These are phyloP conservation scores for Rhea americana DNA, from an alignment of 2,113 vertebrate species.

Conservation along the genomic window DNA sequence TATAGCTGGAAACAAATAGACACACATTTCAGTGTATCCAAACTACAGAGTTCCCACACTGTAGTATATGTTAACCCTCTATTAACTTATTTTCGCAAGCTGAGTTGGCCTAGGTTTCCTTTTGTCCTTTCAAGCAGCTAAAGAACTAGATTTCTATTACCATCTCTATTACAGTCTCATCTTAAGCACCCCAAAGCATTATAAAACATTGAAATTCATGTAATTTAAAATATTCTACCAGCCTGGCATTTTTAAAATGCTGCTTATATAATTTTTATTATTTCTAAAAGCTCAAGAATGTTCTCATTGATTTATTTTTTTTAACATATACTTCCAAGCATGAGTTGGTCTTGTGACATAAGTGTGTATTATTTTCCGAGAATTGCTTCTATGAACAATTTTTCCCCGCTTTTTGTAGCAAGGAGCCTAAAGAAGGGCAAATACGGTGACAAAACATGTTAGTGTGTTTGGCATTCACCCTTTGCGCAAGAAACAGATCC, in stretches of 20 bases:
- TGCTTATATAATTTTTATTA: neutral
- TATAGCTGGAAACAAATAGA: neutral
- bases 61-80: neutral
- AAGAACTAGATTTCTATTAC: neutral
- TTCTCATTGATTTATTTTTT: neutral
- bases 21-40: neutral
- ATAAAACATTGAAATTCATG: neutral
- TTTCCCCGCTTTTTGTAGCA: slow-evolving; percentile 23
- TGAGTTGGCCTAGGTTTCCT: neutral
- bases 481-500: neutral
- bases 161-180: neutral
- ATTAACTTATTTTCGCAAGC: neutral
- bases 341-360: neutral
- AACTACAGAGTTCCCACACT: neutral
- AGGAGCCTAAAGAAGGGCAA: neutral
- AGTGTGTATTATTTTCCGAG: neutral
- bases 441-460: slow-evolving; percentile 12
- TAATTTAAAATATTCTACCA: neutral
- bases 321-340: neutral
- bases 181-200: neutral
- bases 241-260: neutral
- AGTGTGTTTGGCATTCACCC: neutral
- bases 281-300: neutral
- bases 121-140: neutral
- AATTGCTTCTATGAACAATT: slow-evolving; percentile 5